phyloP scores from a whole-genome alignment of 2,888 invertebrate species.

The Tipula helvola region DNA sequence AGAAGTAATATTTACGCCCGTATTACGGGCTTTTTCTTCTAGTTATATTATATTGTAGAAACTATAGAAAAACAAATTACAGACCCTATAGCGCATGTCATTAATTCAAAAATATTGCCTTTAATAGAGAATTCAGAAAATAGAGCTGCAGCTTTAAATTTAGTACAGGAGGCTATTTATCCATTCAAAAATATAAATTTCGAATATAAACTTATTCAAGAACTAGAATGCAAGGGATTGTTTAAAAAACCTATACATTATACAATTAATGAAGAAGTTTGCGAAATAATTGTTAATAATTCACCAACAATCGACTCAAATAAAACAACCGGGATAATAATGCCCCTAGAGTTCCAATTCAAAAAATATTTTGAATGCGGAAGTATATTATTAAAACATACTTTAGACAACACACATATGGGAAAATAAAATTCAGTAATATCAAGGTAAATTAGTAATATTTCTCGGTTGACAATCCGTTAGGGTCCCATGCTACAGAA shows the following conservation, averaged over 20 bases:
- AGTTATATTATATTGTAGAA: no score
- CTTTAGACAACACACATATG: neutral
- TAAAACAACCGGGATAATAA: slow-evolving; percentile 15
- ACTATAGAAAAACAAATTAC: no score
- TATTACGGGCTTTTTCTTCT: no score
- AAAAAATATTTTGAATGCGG: neutral
- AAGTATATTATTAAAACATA: neutral
- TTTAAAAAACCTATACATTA: slow-evolving; percentile 16
- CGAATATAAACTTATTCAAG: no score
- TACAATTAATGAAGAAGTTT: no score
- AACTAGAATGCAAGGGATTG: no score
- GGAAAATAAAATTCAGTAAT: neutral
- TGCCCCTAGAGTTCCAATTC: slow-evolving; percentile 16
- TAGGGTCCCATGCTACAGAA: neutral
- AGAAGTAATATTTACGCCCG: no score
- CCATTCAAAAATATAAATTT: neutral
- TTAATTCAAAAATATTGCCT: no score
- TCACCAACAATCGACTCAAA: slow-evolving; percentile 15
- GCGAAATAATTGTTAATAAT: no score
- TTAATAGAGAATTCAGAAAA: no score
- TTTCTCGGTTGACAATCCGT: neutral
- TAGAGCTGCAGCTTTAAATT: no score
- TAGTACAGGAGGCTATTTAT: neutral
- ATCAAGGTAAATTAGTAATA: neutral
- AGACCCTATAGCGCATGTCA: no score